Base-by-base conservation (phyloP, 1,140 invertebrate genomes). In the Sminthurides bifidus region DNA sequence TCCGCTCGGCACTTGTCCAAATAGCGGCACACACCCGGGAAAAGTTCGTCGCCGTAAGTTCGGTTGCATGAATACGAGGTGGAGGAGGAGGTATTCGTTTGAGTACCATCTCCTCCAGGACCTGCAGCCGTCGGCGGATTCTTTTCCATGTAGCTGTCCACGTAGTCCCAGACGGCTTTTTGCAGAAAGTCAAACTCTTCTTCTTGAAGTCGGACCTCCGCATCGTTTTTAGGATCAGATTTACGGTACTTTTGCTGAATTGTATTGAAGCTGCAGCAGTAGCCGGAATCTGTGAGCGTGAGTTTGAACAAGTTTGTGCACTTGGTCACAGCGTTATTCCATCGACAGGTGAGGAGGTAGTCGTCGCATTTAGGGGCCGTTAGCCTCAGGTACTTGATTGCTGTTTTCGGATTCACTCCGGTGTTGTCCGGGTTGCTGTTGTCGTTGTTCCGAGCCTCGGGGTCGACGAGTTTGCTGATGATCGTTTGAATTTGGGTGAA, bases 261-360 rank as follows among this genome's bases (percentile, higher is more conserved):
- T 5, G 60, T 45, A 49, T 64, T 64, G 43, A 64, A 64, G 6
- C 44, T 61, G 31, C 61, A 64, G 35, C 61, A 64, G 37, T 64
- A 64, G 21, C 61, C 61, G n/a, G 59, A 52, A 44, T 64, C 61
- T 3, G 61, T 64, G 1, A 64, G 49, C 19, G 60, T 59, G 23
- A 61, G 31, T 29, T 58, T 57, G 44, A 64, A 64, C 14, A 64
- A 15, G 14, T 58, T 40, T 14, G 37, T 57, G n/a, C 61, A 64
- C 26, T 26, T 52, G 14, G 30, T 24, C 19, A 15, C 4, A 29
- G 52, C 40, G 21, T 37, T 52, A 44, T 60, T 60, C 59, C 59
- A 57, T 6, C 49, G 55, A 38, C 58, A 60, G 19, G 35, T 37
- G 8, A 64, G 45, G 3, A 64, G 43, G 38, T 57, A 64, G 27